Evolutionary conservation across 2,797 vertebrate species (phyloP).

Genomic region (Epinephelus awoara): DNA sequence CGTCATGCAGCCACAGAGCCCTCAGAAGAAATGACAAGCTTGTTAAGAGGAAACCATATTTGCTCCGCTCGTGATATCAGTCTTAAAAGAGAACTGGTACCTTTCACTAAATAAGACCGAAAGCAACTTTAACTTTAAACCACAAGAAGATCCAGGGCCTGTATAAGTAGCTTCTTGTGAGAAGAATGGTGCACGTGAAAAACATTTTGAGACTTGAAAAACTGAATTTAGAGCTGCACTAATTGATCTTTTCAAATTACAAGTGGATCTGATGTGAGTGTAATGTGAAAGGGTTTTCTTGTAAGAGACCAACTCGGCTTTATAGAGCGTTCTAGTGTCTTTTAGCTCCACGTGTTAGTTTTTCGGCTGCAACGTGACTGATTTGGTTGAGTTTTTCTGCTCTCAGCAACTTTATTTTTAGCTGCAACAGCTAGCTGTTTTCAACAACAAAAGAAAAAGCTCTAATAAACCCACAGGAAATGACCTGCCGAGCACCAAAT

Average conservation of each 20-base stretch:
- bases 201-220: too few species aligned
- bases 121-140: background rate
- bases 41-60: conserved; percentile 46
- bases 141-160: background rate
- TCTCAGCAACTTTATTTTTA: background rate
- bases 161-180: background rate
- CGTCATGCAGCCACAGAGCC: conserved; percentile 43
- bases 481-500: too few species aligned
- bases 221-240: too few species aligned
- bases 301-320: too few species aligned
- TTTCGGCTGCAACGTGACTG: background rate
- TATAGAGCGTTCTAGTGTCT: too few species aligned
- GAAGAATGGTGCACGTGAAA: background rate
- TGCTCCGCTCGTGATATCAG: background rate
- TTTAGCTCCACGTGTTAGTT: background rate
- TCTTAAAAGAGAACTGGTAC: conserved; percentile 19
- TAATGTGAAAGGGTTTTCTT: too few species aligned
- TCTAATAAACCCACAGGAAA: background rate
- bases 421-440: background rate
- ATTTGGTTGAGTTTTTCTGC: background rate
- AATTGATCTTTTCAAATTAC: too few species aligned
- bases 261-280: too few species aligned
- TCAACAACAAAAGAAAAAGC: background rate
- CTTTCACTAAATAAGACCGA: background rate
- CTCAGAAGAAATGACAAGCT: conserved; percentile 27